phyloP scores from a whole-genome alignment of 1,140 invertebrate species.

The Drosophila burlai region DNA sequence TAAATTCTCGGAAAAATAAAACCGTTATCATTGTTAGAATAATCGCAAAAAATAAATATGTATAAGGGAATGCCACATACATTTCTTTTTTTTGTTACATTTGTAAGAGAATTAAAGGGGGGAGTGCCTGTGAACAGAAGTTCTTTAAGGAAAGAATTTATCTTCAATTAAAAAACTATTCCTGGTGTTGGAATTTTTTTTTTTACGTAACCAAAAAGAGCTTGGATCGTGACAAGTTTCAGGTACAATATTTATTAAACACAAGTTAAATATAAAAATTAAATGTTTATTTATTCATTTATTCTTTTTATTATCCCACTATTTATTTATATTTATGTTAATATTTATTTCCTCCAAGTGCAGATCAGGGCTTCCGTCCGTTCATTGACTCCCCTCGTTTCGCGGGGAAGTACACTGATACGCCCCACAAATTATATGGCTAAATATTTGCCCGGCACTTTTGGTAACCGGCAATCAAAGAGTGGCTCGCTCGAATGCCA shows the following conservation, averaged over 20 bases:
- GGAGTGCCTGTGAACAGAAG: background rate
- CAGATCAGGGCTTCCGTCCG: conserved; percentile 29
- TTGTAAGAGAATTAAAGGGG: background rate
- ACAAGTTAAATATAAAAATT: too few species aligned
- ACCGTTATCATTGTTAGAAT: conserved; percentile 3
- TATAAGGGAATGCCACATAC: background rate
- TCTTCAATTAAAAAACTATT: background rate
- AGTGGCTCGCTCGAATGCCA: conserved; percentile 52
- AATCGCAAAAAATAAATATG: background rate
- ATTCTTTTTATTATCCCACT: background rate
- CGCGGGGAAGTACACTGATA: conserved; percentile 7
- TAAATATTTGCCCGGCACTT: conserved; percentile 79
- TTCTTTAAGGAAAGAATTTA: background rate
- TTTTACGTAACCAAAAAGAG: background rate
- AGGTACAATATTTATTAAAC: too few species aligned
- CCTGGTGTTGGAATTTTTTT: background rate
- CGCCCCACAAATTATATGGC: conserved; percentile 75
- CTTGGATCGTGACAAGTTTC: too few species aligned
- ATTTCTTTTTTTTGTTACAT: background rate
- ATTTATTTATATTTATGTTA: background rate
- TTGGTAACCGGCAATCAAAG: conserved; percentile 71
- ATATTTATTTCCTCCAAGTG: conserved; percentile 19
- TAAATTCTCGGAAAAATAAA: background rate
- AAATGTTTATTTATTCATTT: background rate
- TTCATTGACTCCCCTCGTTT: conserved; percentile 57